Conservation (phyloP, 2,888 invertebrate genomes). For the Sericinus montela region DNA sequence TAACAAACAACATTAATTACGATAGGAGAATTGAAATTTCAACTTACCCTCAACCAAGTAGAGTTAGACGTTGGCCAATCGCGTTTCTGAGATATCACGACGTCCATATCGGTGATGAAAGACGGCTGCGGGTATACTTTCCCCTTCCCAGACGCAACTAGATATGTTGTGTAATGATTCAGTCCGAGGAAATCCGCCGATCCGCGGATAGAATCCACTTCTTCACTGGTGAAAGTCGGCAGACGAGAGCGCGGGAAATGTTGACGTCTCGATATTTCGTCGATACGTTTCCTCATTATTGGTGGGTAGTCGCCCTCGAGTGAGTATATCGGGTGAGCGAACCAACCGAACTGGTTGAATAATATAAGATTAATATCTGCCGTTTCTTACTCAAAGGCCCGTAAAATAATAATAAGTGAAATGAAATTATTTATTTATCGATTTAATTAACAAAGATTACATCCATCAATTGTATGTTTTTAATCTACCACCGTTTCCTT, state of each 20-base stretch:
- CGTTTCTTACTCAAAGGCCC: no score
- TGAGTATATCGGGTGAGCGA: conserved; percentile 82
- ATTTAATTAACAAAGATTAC: no score
- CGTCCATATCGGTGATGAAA: conserved; percentile 58
- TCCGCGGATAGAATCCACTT: conserved; percentile 78
- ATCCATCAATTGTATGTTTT: no score
- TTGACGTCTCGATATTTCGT: conserved; percentile 76
- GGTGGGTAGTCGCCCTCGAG: conserved; percentile 82
- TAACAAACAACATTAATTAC: no score
- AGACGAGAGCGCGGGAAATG: conserved; percentile 80
- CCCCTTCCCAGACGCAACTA: conserved; percentile 48
- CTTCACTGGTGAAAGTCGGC: conserved; percentile 79
- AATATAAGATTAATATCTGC: background rate
- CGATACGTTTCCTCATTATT: conserved; percentile 80
- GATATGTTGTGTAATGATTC: conserved; percentile 84
- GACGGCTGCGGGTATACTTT: conserved; percentile 46
- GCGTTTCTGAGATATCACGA: conserved; percentile 48
- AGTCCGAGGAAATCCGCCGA: conserved; percentile 86
- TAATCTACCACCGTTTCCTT: no score
- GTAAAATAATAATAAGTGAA: no score
- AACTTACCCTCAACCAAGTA: conserved; percentile 69
- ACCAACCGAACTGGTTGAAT: conserved; percentile 80
- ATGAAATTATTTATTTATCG: no score
- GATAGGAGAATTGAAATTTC: background rate
- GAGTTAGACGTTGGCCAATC: conserved; percentile 73